These are phyloP conservation scores for Patella vulgata DNA, from an alignment of 1,140 invertebrate genomes.

Conservation along the genomic window DNA sequence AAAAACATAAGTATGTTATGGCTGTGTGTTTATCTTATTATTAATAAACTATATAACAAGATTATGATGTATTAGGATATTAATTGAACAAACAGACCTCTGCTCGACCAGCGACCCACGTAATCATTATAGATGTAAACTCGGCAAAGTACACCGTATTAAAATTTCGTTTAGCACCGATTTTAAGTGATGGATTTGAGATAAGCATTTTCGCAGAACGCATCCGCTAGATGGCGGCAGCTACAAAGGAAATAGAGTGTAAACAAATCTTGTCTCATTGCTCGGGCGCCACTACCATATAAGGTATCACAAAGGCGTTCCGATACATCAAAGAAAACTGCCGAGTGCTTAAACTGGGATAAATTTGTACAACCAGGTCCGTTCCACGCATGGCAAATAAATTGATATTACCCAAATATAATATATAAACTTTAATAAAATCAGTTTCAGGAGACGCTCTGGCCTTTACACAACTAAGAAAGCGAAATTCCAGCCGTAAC, in stretches of 20 bases:
- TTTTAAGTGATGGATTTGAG: conserved; percentile 26
- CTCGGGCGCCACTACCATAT: conserved; percentile 47
- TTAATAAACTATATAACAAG: no score
- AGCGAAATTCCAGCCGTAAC: conserved; percentile 21
- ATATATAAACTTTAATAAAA: conserved; percentile 17
- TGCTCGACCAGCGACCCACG: no score
- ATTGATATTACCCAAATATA: conserved; percentile 27
- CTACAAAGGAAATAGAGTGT: conserved; percentile 50
- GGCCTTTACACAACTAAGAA: conserved; percentile 21
- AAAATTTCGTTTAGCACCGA: conserved; percentile 10
- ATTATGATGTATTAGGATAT: no score
- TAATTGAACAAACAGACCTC: no score
- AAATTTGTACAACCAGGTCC: conserved; percentile 14
- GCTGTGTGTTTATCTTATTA: no score
- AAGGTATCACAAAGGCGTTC: conserved; percentile 56
- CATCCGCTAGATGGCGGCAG: conserved; percentile 37
- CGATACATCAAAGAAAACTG: conserved; percentile 47
- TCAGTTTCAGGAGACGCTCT: conserved; percentile 12
- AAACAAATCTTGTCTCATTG: conserved; percentile 50
- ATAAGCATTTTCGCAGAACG: conserved; percentile 32
- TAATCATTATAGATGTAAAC: no score
- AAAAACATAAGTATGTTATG: no score
- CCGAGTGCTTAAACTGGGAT: conserved; percentile 20
- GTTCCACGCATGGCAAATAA: conserved; percentile 17
- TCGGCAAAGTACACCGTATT: no score